Base-by-base conservation (phyloP, 1,140 invertebrate genomes). In the Conus ventricosus region DNA sequence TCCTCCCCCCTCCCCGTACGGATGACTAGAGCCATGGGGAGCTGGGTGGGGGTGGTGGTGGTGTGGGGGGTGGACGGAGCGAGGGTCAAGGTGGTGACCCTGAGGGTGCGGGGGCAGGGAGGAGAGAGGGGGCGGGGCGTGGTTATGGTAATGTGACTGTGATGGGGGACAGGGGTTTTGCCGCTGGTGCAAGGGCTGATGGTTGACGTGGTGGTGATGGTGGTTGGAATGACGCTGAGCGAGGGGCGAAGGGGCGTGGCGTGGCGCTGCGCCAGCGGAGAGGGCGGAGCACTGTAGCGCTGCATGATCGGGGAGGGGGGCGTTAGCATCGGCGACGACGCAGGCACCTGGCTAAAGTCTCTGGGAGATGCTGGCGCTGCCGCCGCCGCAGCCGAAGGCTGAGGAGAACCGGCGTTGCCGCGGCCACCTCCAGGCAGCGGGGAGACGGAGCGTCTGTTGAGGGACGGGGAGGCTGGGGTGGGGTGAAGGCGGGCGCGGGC, bases 311-410 rank as follows among this genome's bases (percentile, higher is more conserved):
- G 81, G 15, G 71, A 80, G 20, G 86, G 71, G 23, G 85, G 85
- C 17, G 27, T 60, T 84, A 25, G 17, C 51, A 76, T 53, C 25
- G 83, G 23, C 25, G 81, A 11, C 8, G n/a, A 6, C 10, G 25
- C 39, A 51, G 81, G 8, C 23, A 87, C 85, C 85, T 87, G 85
- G 27, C 51, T n/a, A 87, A 87, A 87, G 85, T 87, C 85, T 85
- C 63, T 76, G 67, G 20, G 25, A 17, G 81, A 54, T 20, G 84
- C 67, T 39, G 39, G 39, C 27, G 51, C 55, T 17, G 67, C 39
- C 60, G 5, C 11, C 27, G 67, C 20, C 54, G 51, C 23, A 15
- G 84, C n/a, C 84, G 8, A 11, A 55, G 63, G 76, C 7, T 7
- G 4, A 13, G 80, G 13, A 10, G 10, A 8, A 4, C 51, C 20